These are phyloP conservation scores for Wasmannia auropunctata DNA, from an alignment of 1,140 invertebrate genomes.

Conservation along the genomic window DNA sequence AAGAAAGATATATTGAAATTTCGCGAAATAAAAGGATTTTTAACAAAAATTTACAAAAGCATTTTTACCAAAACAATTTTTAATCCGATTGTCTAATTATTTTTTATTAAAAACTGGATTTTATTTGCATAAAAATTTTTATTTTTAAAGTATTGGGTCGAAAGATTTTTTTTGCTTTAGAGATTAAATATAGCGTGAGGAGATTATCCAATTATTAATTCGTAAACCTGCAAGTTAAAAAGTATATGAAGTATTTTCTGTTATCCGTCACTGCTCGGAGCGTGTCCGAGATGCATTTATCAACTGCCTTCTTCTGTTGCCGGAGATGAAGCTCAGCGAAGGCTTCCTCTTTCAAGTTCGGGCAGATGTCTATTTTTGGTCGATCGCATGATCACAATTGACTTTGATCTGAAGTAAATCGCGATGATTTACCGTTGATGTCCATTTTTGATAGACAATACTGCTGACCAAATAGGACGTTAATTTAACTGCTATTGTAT, in stretches of 20 bases:
- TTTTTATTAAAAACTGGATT: not conserved
- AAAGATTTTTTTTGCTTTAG: not conserved
- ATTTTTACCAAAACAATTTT: no score
- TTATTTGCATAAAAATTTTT: not conserved
- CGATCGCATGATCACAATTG: conserved; percentile 23
- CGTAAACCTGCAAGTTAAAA: not conserved
- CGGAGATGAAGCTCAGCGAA: conserved; percentile 29
- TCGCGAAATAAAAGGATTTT: not conserved
- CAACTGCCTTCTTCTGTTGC: conserved; percentile 17
- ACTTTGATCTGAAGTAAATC: conserved; percentile 19
- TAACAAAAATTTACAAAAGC: not conserved
- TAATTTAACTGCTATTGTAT: not conserved
- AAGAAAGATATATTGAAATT: not conserved
- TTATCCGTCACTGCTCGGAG: conserved; percentile 41
- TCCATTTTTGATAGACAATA: not conserved
- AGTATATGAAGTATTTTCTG: conserved; percentile 10
- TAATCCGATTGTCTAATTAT: not conserved
- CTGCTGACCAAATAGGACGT: not conserved
- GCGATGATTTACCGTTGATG: conserved; percentile 12
- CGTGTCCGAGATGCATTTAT: conserved; percentile 47
- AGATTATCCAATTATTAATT: conserved; percentile 2
- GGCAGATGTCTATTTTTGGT: not conserved
- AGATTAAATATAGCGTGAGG: not conserved
- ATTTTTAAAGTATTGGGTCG: not conserved
- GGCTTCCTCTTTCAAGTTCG: conserved; percentile 1